Conservation (phyloP, 2,888 invertebrate genomes). For the Mactromeris polynyma region DNA sequence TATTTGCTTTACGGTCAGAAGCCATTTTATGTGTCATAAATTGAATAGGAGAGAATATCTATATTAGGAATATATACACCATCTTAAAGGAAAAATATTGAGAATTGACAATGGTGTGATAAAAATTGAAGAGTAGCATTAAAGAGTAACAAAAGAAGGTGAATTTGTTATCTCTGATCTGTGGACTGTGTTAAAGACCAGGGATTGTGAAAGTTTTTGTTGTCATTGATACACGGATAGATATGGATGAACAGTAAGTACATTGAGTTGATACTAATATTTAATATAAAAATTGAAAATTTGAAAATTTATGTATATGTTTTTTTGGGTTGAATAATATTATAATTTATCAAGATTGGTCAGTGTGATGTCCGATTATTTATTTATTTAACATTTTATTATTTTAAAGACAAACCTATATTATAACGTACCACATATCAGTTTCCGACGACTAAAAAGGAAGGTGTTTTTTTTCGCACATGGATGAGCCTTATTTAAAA, state of each 20-base stretch:
- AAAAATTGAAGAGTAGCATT: constrained; percentile 5
- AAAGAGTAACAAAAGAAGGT: neutral
- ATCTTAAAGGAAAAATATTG: neutral
- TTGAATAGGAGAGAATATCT: constrained; percentile 12
- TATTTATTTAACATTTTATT: neutral
- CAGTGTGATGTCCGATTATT: neutral
- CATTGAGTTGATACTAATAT: neutral
- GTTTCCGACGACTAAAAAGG: too few relatives aligned
- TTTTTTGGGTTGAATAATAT: neutral
- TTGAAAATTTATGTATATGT: neutral
- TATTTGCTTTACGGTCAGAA: constrained; percentile 27
- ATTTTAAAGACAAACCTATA: too few relatives aligned
- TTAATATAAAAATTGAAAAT: neutral
- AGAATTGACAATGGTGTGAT: constrained; percentile 11
- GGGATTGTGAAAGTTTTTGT: neutral
- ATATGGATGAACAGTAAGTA: constrained; percentile 8
- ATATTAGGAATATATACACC: constrained; percentile 4
- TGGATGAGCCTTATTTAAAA: too few relatives aligned
- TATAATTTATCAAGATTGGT: neutral
- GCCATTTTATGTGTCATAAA: constrained; percentile 24
- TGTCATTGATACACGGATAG: neutral
- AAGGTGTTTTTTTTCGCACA: too few relatives aligned
- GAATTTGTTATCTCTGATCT: constrained; percentile 9
- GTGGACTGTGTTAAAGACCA: neutral
- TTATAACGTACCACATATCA: too few relatives aligned